These are phyloP conservation scores for Dicyrtoma fusca DNA, from an alignment of 2,888 invertebrate genomes.

Conservation along the genomic window DNA sequence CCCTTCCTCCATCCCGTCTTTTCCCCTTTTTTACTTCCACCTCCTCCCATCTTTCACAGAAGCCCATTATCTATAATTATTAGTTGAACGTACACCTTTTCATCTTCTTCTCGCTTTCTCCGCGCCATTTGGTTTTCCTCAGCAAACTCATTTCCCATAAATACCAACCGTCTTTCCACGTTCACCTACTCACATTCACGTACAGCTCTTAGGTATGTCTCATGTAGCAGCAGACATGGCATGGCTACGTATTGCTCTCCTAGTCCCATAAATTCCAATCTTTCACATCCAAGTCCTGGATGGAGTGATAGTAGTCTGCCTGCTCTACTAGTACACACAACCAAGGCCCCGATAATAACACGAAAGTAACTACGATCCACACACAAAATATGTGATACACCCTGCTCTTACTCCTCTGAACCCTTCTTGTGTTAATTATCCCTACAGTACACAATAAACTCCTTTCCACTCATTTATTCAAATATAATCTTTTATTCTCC, in stretches of 20 bases:
- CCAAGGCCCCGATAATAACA: too few species aligned
- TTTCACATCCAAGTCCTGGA: too few species aligned
- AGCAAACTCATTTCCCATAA: too few species aligned
- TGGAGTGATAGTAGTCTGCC: too few species aligned
- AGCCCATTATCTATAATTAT: conserved; percentile 20
- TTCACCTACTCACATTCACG: background rate
- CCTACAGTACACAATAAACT: conserved; percentile 10
- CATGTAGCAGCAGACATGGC: too few species aligned
- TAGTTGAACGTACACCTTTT: conserved; percentile 4
- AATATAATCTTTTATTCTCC: background rate
- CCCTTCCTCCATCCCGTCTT: background rate
- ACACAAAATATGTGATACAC: too few species aligned
- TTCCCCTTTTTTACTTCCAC: background rate
- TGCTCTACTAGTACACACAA: too few species aligned
- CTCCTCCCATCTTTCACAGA: conserved; percentile 9
- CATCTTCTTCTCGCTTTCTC: background rate
- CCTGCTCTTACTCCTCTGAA: too few species aligned
- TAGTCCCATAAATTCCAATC: too few species aligned
- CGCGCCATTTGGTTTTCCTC: background rate
- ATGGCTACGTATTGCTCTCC: too few species aligned
- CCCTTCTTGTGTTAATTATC: conserved; percentile 13
- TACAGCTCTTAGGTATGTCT: background rate
- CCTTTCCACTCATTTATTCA: conserved; percentile 24
- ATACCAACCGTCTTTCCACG: background rate
- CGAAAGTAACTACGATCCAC: too few species aligned